Base-by-base conservation (phyloP, 2,797 vertebrate species). In the Phataginus tricuspis region DNA sequence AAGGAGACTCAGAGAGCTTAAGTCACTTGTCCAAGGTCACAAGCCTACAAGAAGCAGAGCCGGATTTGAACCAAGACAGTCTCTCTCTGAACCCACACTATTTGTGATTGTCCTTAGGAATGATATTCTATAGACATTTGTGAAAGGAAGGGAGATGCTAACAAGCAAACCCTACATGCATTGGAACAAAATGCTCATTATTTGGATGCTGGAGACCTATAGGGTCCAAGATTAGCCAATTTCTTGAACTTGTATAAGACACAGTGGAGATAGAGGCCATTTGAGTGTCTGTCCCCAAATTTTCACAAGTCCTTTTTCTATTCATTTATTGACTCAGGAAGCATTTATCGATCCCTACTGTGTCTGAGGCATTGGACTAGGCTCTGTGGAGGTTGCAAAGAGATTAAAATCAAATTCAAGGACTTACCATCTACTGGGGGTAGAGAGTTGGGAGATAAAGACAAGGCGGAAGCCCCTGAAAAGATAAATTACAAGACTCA, bases 381-480 rank as follows among this genome's bases (percentile, higher is more conserved):
- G 9, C 18, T 25, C 51, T 37, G 1, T 55, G 21, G 59, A 84
- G 64, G 14, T 75, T 84, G 51, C 61, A 89, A 61, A 74, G 25
- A 79, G 12, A 82, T 82, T 15, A 37, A 39, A 80, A 80, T 34
- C 64, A 71, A 42, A 91, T 53, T 85, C 99, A 68, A 89, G 84
- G 18, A 57, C 11, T 74, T 34, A 31, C 1, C n/a, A 4, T 87
- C 63, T 72, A 25, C 19, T 31, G 27, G 23, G 49, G 16, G 9
- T 1, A 16, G 37, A 23, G 31, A 37, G 42, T 45, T 19, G 42
- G 10, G 14, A 39, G 31, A 72, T 6, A 71, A 72, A 80, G 68
- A 31, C 64, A 82, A 96, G n/a, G n/a, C 19, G 68, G 57, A 55
- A 94, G 63, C 51, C 37, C 2, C n/a, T 63, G 34, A 82, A 71